Conservation (phyloP, 2,888 invertebrate genomes). For the Cosmia pyralina region DNA sequence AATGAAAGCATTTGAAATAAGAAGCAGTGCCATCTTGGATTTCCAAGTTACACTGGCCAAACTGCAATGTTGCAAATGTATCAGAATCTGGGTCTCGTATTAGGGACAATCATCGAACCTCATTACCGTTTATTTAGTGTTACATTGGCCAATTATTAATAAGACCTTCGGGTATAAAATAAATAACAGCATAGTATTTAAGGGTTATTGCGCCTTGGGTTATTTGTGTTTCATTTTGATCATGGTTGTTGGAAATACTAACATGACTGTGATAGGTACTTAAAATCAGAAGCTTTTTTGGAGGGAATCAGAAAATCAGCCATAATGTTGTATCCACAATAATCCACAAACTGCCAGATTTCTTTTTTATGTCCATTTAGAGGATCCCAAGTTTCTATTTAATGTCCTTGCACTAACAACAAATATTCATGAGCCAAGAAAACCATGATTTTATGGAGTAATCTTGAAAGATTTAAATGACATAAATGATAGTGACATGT, state of each 20-base stretch:
- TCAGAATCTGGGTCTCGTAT: conserved; percentile 54
- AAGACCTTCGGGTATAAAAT: conserved; percentile 55
- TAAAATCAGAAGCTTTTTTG: background rate
- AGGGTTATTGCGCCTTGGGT: conserved; percentile 13
- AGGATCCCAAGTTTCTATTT: background rate
- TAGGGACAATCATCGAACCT: conserved; percentile 58
- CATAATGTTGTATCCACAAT: background rate
- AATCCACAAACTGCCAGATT: background rate
- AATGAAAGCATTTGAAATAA: background rate
- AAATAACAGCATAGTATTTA: conserved; percentile 19
- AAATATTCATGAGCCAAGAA: background rate
- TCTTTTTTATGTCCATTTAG: background rate
- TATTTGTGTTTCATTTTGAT: conserved; percentile 11
- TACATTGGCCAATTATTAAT: conserved; percentile 52
- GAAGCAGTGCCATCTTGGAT: conserved; percentile 18
- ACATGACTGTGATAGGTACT: background rate
- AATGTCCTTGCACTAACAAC: no score
- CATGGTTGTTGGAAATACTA: background rate
- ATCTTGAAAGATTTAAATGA: background rate
- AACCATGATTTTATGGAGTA: background rate
- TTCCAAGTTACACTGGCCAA: conserved; percentile 13
- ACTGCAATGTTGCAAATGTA: conserved; percentile 45
- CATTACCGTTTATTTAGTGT: conserved; percentile 43
- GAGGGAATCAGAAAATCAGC: background rate
- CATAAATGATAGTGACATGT: background rate